Base-by-base conservation (phyloP, 2,113 vertebrate species). In the Hydropotes inermis region DNA sequence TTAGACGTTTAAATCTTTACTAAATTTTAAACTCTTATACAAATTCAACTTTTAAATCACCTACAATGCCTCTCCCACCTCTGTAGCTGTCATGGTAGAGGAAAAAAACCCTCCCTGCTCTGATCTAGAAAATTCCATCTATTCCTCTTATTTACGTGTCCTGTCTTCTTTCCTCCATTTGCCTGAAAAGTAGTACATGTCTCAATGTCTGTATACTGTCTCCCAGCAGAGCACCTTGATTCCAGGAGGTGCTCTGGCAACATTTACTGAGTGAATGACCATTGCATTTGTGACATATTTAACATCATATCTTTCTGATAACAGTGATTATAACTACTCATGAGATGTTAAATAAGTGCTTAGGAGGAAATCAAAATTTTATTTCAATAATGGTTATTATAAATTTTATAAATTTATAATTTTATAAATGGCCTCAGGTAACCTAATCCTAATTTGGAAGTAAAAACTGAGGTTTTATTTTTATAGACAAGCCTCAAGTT, bases 401-500 rank as follows among this genome's bases (percentile, higher is more conserved):
- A 67, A 64, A 83, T 96, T 79, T 85, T 76, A 2, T 60, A 47
- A 87, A 91, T 14, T 50, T 50, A 50, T 13, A 50, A 50, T 50
- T 50, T 50, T 50, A 50, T 50, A 13, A 83, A 45, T 82, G 27
- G 87, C 21, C 47, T 36, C 43, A 85, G 16, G 47, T 39, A 27
- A 87, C 15, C 19, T 74, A 86, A 50, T 30, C 36, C 88, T 85
- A n/a, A 54, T 30, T 70, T 96, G 57, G 57, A 91, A 74, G 79
- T 50, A 81, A 28, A 91, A 81, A 55, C 57, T 54, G 55, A 30
- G 7, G 5, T 30, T 88, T 85, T 60, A 27, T 70, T 93, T 94
- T 74, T 43, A 60, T 55, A 43, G 2, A 36, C n/a, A 54, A 6
- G 23, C 6, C 21, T 87, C 60, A 7, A 83, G 85, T 33, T 84